Conservation (phyloP, 2,888 invertebrate species). For the Pycnomerus fuliginosus region DNA sequence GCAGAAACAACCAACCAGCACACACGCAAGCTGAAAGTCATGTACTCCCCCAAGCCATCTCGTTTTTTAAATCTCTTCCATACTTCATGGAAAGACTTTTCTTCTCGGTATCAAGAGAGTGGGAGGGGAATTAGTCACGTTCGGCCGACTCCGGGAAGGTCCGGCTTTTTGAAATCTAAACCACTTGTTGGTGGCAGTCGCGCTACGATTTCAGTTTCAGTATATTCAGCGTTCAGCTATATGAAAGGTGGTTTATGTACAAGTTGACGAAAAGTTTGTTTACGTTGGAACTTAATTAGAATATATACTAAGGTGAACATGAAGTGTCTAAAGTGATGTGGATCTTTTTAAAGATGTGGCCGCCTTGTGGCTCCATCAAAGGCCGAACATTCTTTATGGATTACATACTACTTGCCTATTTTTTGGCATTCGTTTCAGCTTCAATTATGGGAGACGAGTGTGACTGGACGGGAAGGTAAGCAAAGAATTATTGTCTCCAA, state of each 20-base stretch:
- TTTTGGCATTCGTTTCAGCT: background rate
- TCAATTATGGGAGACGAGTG: conserved; percentile 64
- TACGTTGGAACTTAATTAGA: background rate
- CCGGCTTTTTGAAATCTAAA: conserved; percentile 12
- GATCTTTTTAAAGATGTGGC: conserved; percentile 14
- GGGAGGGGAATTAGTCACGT: conserved; percentile 5
- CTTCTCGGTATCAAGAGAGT: too few relatives aligned
- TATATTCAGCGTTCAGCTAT: conserved; percentile 3
- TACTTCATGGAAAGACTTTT: too few relatives aligned
- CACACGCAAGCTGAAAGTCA: conserved; percentile 9
- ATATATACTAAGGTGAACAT: conserved; percentile 4
- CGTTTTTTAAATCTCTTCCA: conserved; percentile 14
- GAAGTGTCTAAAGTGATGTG: conserved; percentile 11
- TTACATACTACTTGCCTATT: conserved; percentile 5
- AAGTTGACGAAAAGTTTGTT: background rate
- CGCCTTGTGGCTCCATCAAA: conserved; percentile 1
- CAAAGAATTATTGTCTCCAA: too few relatives aligned
- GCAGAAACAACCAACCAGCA: conserved; percentile 12
- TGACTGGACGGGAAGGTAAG: conserved; percentile 71
- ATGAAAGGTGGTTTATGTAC: background rate
- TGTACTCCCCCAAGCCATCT: conserved; percentile 10
- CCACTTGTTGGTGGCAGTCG: conserved; percentile 20
- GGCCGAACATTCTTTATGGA: conserved; percentile 19
- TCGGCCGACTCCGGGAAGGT: conserved; percentile 9
- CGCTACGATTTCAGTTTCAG: conserved; percentile 5